Evolutionary conservation across 2,888 invertebrate species (phyloP), one percentile per base, ranked within the genome.

Genomic region (Podabrus alpinus): DNA sequence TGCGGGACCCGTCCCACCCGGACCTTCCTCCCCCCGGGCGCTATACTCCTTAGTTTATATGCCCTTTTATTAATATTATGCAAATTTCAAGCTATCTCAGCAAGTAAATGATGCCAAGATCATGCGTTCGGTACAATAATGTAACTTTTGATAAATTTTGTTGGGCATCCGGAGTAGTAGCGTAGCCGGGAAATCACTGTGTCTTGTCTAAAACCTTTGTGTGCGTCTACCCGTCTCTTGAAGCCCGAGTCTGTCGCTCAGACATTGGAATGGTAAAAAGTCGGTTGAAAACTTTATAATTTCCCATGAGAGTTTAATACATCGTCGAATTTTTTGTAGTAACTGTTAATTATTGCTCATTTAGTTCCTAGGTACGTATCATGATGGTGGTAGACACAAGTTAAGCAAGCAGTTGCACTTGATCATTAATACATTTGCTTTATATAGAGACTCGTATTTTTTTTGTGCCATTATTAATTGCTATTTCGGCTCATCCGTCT

Each of bases 161-260:
- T 70, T 70, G 71, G 77, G 77, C 71, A 73, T 66, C 59, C 73
- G 81, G 78, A 74, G 79, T 76, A 73, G 76, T 79, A 92, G 94
- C 91, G 88, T 85, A 79, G 80, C 81, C 82, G 84, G 83, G 84
- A 81, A 88, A 86, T 89, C 89, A 89, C 88, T 95, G 95, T 95
- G 94, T 94, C 93, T 94, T 94, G 94, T 94, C 94, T 94, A 93
- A 89, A 92, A 93, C 93, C 94, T 91, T 93, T 94, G 94, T 95
- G 94, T 95, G 93, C 94, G 93, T 94, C 93, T 92, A 88, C 92
- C 92, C 90, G 84, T 85, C 86, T 87, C 85, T 19, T 84, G 79
- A 84, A 86, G 85, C 86, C 86, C 86, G 87, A 86, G 87, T 86
- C 84, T 86, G 87, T 86, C 86, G 86, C 83, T 85, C 85, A 79